A percentile compares a stretch with the other conserved stretches of the same genome.
phyloP scores from a whole-genome alignment of 2,797 vertebrate species.

The Enteromius mattozi region DNA sequence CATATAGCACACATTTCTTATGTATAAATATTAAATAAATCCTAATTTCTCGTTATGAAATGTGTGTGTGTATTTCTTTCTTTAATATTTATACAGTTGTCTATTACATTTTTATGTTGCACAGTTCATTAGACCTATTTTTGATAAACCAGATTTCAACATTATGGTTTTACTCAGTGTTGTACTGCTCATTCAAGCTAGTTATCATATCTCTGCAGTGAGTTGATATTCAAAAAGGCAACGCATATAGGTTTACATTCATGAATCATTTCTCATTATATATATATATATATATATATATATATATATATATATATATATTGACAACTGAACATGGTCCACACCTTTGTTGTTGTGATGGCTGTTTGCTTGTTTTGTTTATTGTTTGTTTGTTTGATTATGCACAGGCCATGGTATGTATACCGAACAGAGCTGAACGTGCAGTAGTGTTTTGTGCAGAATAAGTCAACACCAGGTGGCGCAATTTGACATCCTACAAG shows the following conservation, averaged over 20 bases:
- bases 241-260: neutral
- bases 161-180: neutral
- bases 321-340: neutral
- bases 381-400: neutral
- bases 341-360: neutral
- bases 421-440: neutral
- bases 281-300: no score
- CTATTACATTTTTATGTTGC: neutral
- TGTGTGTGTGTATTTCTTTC: neutral
- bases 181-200: neutral
- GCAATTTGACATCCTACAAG: neutral
- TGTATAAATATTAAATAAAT: constrained; percentile 3
- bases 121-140: neutral
- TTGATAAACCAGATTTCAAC: neutral
- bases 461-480: neutral
- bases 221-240: neutral
- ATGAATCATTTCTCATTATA: neutral
- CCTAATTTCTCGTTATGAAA: neutral
- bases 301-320: no score
- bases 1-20: neutral
- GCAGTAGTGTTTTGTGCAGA: neutral
- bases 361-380: neutral
- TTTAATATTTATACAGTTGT: constrained; percentile 2
- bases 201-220: neutral
- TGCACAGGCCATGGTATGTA: neutral